Evolutionary conservation across 2,888 invertebrate species (phyloP).

Genomic region (Hofmannophila pseudospretella): DNA sequence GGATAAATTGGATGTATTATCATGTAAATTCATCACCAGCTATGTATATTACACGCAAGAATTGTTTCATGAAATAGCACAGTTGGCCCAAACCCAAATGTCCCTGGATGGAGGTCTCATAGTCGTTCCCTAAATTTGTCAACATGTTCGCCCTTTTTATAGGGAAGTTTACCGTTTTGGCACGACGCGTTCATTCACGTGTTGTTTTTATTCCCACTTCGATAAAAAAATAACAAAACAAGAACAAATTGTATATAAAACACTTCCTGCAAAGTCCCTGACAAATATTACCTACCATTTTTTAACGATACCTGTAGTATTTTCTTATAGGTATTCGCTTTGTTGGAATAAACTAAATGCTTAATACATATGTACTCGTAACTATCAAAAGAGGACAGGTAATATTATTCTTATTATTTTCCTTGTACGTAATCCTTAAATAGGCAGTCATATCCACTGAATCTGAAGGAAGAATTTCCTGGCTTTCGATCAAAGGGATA

Average conservation of each 20-base stretch:
- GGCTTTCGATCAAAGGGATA: conserved; percentile 7
- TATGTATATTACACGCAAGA: conserved; percentile 43
- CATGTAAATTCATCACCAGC: conserved; percentile 41
- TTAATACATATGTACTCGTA: no score
- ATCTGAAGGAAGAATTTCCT: neutral
- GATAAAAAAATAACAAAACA: neutral
- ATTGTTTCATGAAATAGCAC: conserved; percentile 44
- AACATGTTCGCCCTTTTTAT: conserved; percentile 30
- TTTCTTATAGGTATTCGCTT: no score
- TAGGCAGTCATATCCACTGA: neutral
- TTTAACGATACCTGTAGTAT: no score
- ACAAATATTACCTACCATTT: no score
- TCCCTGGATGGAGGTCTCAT: conserved; percentile 25
- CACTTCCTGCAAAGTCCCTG: no score
- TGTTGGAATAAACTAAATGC: no score
- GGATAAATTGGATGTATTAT: conserved; percentile 11
- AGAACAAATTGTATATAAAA: neutral
- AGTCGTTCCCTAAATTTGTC: conserved; percentile 42
- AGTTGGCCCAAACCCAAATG: conserved; percentile 51
- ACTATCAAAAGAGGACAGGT: no score
- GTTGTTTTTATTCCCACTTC: conserved; percentile 1
- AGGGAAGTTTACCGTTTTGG: conserved; percentile 8
- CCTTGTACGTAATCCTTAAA: no score
- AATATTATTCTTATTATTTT: no score
- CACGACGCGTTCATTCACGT: conserved; percentile 4